Percentiles rank a stretch among this genome's conserved stretches.
phyloP scores from a whole-genome alignment of 2,888 invertebrate species.

The Erynnis tages region DNA sequence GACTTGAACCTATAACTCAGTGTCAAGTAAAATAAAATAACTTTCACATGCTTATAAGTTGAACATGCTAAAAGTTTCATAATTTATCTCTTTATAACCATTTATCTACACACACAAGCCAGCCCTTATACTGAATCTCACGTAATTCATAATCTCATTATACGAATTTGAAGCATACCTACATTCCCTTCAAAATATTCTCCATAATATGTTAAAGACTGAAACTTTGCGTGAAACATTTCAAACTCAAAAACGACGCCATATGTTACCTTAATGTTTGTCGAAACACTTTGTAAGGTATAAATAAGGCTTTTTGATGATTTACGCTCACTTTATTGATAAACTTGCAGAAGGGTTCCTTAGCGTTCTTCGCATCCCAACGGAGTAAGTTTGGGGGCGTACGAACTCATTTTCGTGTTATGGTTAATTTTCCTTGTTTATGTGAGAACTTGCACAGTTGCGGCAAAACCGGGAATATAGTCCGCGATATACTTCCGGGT shows the following conservation, averaged over 20 bases:
- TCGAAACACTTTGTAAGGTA: conserved; percentile 28
- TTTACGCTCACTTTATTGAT: conserved; percentile 47
- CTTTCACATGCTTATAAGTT: too few relatives aligned
- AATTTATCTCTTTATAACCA: too few relatives aligned
- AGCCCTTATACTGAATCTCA: too few relatives aligned
- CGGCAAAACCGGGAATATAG: conserved; percentile 29
- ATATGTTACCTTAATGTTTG: conserved; percentile 28
- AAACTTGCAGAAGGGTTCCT: conserved; percentile 45
- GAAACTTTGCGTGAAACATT: conserved; percentile 20
- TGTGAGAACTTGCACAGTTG: conserved; percentile 53
- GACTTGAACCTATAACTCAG: too few relatives aligned
- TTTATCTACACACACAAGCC: too few relatives aligned
- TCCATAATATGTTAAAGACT: conserved; percentile 12
- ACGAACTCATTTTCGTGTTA: conserved; percentile 53
- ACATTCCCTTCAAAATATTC: background rate
- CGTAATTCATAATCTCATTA: background rate
- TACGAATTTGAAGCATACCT: background rate
- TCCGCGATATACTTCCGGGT: conserved; percentile 13
- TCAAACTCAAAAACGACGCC: conserved; percentile 5
- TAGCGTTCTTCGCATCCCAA: conserved; percentile 38
- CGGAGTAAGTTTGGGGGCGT: conserved; percentile 40
- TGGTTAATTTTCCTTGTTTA: conserved; percentile 59
- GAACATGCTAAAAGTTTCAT: too few relatives aligned
- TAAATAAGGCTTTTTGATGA: conserved; percentile 37
- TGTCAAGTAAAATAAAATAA: too few relatives aligned